Percentiles rank a stretch among this genome's conserved stretches.
phyloP scores from a whole-genome alignment of 1,140 invertebrate species.

The Drosophila kurseongensis region DNA sequence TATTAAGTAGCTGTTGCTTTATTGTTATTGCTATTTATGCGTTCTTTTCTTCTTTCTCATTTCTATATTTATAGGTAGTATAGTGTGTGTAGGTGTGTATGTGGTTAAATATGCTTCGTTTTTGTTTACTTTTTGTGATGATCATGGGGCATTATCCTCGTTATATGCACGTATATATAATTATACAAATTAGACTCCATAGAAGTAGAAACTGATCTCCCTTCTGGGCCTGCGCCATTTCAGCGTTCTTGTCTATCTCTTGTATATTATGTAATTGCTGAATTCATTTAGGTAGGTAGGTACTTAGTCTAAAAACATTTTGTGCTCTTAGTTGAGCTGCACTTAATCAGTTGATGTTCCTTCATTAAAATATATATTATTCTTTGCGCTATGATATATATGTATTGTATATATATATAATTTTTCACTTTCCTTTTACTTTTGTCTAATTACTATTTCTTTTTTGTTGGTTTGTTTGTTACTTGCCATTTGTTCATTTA shows the following conservation, averaged over 20 bases:
- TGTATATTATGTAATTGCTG: constrained; percentile 60
- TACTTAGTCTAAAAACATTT: constrained; percentile 79
- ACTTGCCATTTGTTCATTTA: constrained; percentile 71
- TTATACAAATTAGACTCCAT: constrained; percentile 48
- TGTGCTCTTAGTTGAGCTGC: constrained; percentile 67
- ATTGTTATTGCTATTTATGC: constrained; percentile 72
- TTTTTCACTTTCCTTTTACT: constrained; percentile 37
- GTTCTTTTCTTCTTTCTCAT: constrained; percentile 52
- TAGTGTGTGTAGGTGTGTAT: constrained; percentile 44
- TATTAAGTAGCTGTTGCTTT: constrained; percentile 82
- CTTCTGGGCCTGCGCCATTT: constrained; percentile 2
- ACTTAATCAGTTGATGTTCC: constrained; percentile 70
- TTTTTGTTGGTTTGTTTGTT: constrained; percentile 32
- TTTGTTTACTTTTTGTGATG: constrained; percentile 66
- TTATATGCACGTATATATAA: constrained; percentile 46
- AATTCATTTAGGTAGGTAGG: constrained; percentile 78
- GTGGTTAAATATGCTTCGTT: constrained; percentile 59
- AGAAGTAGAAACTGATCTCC: constrained; percentile 24
- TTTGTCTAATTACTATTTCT: constrained; percentile 42
- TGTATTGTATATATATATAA: constrained; percentile 55
- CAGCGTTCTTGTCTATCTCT: constrained; percentile 12
- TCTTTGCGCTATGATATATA: constrained; percentile 65
- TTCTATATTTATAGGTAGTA: constrained; percentile 46
- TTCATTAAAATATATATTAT: constrained; percentile 74
- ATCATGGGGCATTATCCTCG: constrained; percentile 55